These are phyloP conservation scores for Ctenosaura bakeri DNA, from an alignment of 2,797 vertebrate species.

Conservation along the genomic window DNA sequence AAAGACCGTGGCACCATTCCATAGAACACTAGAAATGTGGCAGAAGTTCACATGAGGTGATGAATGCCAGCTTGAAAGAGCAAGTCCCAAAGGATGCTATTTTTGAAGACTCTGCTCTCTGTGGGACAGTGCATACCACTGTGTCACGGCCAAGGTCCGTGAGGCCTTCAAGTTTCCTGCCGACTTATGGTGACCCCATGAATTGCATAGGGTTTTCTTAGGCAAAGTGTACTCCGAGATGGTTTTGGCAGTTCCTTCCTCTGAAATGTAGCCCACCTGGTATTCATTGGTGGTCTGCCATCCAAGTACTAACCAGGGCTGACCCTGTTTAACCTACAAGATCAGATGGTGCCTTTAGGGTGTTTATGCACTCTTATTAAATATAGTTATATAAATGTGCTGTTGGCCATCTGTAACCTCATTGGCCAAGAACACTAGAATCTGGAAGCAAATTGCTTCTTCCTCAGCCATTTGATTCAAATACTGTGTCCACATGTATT, in stretches of 20 bases:
- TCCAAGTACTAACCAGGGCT: too few species aligned
- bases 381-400: neutral
- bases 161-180: neutral
- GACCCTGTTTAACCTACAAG: too few species aligned
- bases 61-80: slow-evolving; percentile 58
- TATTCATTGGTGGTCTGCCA: too few species aligned
- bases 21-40: slow-evolving; percentile 61
- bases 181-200: too few species aligned
- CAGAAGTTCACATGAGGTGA: slow-evolving; percentile 68
- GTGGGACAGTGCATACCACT: slow-evolving; percentile 32
- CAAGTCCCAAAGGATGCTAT: slow-evolving; percentile 65
- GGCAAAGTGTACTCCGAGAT: too few species aligned
- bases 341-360: too few species aligned
- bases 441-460: neutral
- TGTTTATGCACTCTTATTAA: neutral
- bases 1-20: slow-evolving; percentile 65
- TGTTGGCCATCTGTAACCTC: neutral
- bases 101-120: slow-evolving; percentile 63
- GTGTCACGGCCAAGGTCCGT: slow-evolving; percentile 39
- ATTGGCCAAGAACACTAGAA: neutral
- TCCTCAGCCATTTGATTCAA: neutral
- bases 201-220: too few species aligned
- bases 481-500: neutral
- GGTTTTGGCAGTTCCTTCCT: too few species aligned
- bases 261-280: too few species aligned